These are phyloP conservation scores for Ploceus nigricollis DNA, from an alignment of 2,113 vertebrate species.

Conservation along the genomic window DNA sequence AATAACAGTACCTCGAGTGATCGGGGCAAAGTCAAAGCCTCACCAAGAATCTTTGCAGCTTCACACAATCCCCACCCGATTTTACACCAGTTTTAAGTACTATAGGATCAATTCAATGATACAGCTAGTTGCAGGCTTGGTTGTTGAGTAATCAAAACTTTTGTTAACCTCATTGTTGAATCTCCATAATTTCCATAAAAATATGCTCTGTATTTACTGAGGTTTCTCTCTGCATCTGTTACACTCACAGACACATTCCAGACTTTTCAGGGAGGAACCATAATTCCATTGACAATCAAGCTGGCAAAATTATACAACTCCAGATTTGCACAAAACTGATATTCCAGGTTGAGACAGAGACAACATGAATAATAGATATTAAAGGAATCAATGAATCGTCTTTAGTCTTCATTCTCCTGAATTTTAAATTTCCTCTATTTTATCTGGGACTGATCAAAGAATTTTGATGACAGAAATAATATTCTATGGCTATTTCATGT, in stretches of 20 bases:
- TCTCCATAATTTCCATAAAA: neutral
- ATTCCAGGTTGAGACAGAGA: neutral
- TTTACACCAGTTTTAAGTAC: neutral
- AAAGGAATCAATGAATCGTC: neutral
- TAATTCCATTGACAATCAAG: neutral
- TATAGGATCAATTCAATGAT: neutral
- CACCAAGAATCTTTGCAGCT: neutral
- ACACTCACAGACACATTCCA: neutral
- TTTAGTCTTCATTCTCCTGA: neutral
- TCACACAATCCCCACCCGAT: neutral
- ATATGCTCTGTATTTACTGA: neutral
- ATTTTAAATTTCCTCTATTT: conserved; percentile 33
- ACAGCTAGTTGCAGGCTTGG: neutral
- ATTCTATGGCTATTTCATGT: neutral
- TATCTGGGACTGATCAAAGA: conserved; percentile 3
- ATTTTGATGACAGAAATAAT: neutral
- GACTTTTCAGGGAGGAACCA: conserved; percentile 15
- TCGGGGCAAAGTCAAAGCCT: neutral
- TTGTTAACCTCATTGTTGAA: neutral
- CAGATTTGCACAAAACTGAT: neutral
- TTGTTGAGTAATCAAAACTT: neutral
- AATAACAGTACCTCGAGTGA: neutral
- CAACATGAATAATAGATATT: conserved; percentile 32
- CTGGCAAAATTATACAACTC: neutral
- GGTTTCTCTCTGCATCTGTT: neutral